Evolutionary conservation across 2,888 invertebrate genomes (phyloP), one percentile per base, ranked within the genome.

Genomic region (Aspidiotus rigidus): DNA sequence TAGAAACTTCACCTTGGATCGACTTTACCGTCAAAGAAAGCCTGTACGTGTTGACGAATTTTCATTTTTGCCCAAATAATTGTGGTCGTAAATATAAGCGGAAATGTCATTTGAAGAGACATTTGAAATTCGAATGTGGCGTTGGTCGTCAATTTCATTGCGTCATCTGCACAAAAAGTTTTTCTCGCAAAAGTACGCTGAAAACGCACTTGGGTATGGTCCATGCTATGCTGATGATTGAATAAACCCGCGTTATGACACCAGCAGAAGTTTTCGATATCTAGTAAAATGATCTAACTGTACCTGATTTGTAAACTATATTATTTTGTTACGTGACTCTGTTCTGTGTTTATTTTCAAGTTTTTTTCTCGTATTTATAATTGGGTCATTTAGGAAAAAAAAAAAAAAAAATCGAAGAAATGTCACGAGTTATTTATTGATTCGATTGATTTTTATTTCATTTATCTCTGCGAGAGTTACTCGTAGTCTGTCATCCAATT

Each of bases 81-180:
- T 71, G 70, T 15, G 71, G 71, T 54, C 53, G 69, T 13, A 69
- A 61, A 9, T 69, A 69, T 62, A 62, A 62, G 42, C 69, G 59
- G 17, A 61, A 61, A 16, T 28, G 69, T 15, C 69, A 69, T 17
- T 17, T 69, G n/a, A 67, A 67, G 28, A 79, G 84, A 66, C 84
- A 84, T 74, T 79, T 83, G 69, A 80, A 81, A 71, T 83, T 83
- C 75, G 84, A 84, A 74, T 84, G 84, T 73, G 83, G 83, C 0
- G 79, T 80, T 62, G 83, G 83, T 73, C 84, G 84, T 2, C 82
- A 82, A 74, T 84, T 85, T 75, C 81, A 83, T 72, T 85, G 85
- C 72, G 80, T 80, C 55, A 80, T 83, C 74, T 85, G 85, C 76
- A 62, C 54, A 17, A 72, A 70, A 62, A 59, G 55, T 10, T 72